phyloP scores from a whole-genome alignment of 23 tunicate genomes.

The Botrylloides violaceus region DNA sequence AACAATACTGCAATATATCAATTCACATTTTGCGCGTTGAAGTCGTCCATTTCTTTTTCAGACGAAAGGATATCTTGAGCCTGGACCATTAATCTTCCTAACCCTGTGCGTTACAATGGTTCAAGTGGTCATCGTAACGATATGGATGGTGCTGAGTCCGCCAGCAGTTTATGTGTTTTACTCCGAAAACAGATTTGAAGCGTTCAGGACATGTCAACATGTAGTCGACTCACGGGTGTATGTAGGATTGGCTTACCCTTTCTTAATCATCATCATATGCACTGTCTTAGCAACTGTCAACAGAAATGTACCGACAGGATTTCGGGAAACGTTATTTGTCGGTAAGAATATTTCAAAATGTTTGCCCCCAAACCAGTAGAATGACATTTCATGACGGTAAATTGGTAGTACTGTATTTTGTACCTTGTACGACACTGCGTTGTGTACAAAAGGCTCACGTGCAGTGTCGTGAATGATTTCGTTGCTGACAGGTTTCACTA shows the following conservation, averaged over 20 bases:
- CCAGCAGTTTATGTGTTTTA: conserved; percentile 24
- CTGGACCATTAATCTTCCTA: conserved; percentile 34
- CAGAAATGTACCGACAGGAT: conserved; percentile 53
- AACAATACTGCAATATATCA: background rate
- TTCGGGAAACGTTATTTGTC: conserved; percentile 34
- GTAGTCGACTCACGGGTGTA: conserved; percentile 14
- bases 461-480: no score
- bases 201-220: conserved; percentile 38
- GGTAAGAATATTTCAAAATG: conserved; percentile 20
- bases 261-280: conserved; percentile 30
- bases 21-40: background rate
- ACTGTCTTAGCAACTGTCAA: conserved; percentile 48
- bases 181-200: background rate
- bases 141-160: conserved; percentile 40
- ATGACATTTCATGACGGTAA: no score
- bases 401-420: no score
- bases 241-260: conserved; percentile 41
- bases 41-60: conserved; percentile 5
- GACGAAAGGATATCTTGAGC: conserved; percentile 44
- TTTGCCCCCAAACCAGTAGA: no score
- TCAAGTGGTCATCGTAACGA: conserved; percentile 35
- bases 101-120: conserved; percentile 29
- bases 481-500: conserved; percentile 71
- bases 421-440: no score
- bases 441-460: no score